Evolutionary conservation across 2,888 invertebrate species (phyloP).

Genomic region (Lepidocyrtoides sp.): DNA sequence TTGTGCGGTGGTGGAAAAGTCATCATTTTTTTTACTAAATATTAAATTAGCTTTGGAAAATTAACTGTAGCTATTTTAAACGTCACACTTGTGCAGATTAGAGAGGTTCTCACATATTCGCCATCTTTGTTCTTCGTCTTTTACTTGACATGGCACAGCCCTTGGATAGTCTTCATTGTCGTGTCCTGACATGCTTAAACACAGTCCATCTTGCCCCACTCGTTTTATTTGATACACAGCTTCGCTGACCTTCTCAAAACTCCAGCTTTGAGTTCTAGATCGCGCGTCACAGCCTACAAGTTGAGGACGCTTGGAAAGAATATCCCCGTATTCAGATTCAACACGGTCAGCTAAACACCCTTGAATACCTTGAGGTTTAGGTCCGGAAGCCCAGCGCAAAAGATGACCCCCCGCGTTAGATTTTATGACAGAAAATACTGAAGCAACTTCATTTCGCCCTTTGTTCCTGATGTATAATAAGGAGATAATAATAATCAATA

Average conservation of each 20-base stretch:
- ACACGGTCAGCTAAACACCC: conserved; percentile 78
- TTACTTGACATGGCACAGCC: conserved; percentile 66
- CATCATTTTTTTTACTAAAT: neutral
- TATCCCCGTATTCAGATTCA: conserved; percentile 58
- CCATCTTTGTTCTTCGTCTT: conserved; percentile 81
- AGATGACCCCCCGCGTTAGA: conserved; percentile 81
- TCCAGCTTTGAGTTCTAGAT: conserved; percentile 77
- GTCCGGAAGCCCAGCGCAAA: conserved; percentile 78
- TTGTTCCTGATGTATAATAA: conserved; percentile 75
- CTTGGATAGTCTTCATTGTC: conserved; percentile 68
- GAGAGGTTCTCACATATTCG: conserved; percentile 79
- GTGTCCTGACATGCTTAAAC: conserved; percentile 71
- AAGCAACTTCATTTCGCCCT: conserved; percentile 69
- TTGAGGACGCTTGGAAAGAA: conserved; percentile 56
- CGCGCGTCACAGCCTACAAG: conserved; percentile 80
- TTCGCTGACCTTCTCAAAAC: conserved; percentile 70
- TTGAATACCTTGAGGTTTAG: conserved; percentile 79
- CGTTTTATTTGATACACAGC: conserved; percentile 69
- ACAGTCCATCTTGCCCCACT: conserved; percentile 64
- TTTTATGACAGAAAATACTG: conserved; percentile 80
- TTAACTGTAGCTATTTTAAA: conserved; percentile 29
- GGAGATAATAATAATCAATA: neutral
- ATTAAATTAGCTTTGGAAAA: neutral
- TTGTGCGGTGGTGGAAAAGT: conserved; percentile 13
- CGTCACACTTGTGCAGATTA: conserved; percentile 78